Evolutionary conservation across 1,140 invertebrate species (phyloP).

Genomic region (Lepidurus apus): DNA sequence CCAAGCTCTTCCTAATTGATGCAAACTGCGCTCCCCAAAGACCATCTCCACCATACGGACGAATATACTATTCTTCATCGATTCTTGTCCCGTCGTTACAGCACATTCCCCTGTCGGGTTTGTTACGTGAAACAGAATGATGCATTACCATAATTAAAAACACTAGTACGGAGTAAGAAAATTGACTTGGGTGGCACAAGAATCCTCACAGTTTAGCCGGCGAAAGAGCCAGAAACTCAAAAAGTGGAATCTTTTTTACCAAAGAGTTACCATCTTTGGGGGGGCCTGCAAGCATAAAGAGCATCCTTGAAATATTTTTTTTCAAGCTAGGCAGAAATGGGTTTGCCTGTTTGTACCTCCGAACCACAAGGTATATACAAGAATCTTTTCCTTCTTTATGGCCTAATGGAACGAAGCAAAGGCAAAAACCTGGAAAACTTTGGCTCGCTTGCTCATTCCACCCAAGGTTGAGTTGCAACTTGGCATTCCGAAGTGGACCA

Average conservation of each 20-base stretch:
- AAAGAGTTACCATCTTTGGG: too few species aligned
- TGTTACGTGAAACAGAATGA: constrained; percentile 5
- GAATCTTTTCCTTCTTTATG: too few species aligned
- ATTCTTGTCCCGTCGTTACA: background rate
- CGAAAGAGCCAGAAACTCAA: background rate
- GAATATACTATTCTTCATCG: background rate
- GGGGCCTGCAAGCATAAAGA: background rate
- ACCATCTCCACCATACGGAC: background rate
- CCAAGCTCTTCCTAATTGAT: constrained; percentile 9
- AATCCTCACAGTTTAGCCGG: too few species aligned
- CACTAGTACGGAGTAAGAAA: background rate
- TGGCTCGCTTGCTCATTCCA: too few species aligned
- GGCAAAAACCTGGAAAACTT: too few species aligned
- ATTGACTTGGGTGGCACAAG: background rate
- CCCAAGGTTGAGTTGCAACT: too few species aligned
- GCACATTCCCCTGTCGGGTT: background rate
- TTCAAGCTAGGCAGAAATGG: background rate
- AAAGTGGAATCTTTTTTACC: background rate
- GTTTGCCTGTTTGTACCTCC: background rate
- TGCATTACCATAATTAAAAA: constrained; percentile 12
- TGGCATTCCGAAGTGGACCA: too few species aligned
- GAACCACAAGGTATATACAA: too few species aligned
- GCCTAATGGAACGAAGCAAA: too few species aligned
- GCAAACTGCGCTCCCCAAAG: background rate
- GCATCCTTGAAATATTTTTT: background rate